These are phyloP conservation scores for Mirza zaza DNA, from an alignment of 2,113 vertebrate genomes.

Conservation along the genomic window DNA sequence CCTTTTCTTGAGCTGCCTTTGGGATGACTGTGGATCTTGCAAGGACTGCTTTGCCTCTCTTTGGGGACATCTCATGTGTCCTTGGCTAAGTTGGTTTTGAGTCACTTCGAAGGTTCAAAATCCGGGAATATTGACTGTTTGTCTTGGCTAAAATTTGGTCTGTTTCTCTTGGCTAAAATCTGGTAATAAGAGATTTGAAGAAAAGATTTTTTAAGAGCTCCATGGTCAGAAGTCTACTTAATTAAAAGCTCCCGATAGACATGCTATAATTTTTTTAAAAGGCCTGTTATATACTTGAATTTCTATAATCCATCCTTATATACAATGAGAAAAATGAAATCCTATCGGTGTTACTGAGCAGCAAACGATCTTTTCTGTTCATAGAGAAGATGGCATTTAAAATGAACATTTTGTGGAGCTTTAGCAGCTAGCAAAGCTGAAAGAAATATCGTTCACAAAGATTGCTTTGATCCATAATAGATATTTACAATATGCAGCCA, in stretches of 20 bases:
- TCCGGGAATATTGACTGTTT: not conserved
- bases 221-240: not conserved
- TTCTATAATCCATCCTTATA: not conserved
- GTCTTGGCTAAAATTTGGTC: no score
- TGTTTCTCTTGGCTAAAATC: not conserved
- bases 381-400: not conserved
- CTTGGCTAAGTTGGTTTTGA: not conserved
- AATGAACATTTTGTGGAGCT: not conserved
- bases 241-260: not conserved
- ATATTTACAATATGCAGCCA: constrained; percentile 53
- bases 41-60: not conserved
- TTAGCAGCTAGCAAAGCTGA: not conserved
- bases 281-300: not conserved
- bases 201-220: not conserved
- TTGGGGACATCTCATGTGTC: not conserved
- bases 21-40: not conserved
- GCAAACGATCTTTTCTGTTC: not conserved
- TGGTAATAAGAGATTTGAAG: not conserved
- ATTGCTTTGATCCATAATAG: constrained; percentile 14
- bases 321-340: constrained; percentile 3
- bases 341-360: not conserved
- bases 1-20: not conserved
- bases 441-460: constrained; percentile 19
- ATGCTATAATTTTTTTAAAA: not conserved
- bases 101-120: not conserved